Base-by-base conservation (phyloP, 1,140 invertebrate genomes). In the Protaetia brevitarsis region DNA sequence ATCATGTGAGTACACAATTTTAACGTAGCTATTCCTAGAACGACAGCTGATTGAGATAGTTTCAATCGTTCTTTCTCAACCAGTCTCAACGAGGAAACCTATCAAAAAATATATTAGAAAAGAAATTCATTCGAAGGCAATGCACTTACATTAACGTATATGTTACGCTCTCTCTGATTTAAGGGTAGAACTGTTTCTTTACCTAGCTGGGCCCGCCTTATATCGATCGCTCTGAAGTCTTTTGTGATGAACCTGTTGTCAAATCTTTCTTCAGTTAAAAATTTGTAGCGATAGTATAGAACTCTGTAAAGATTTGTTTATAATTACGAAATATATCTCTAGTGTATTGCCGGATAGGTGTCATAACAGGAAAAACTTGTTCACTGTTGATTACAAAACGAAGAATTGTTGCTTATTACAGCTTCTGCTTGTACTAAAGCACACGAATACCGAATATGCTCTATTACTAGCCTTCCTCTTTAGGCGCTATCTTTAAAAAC, bases 221-320 rank as follows among this genome's bases (percentile, higher is more conserved):
- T 70, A 74, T 95, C 90, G 16, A 93, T 85, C 7, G 87, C 80
- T 1, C 83, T 75, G 19, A 93, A 82, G 37, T 90, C 82, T 23
- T 84, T 77, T 0, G 87, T 90, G 2, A 95, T 80, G 72, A 90
- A 94, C 7, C 80, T 77, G 75, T 94, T 94, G 69, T 92, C 88
- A 71, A 85, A 94, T 10, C 83, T 80, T n/a, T 89, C 86, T 69
- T 81, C 84, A 0, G 83, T 86, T 68, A 92, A 73, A 79, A 87
- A 95, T 73, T 87, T 89, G 41, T 85, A 78, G 45, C 89, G 85
- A 73, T 94, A 95, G 63, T 84, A 80, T 31, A 88, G 78, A 0
- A 88, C 85, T 68, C 89, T 91, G 72, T 51, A 78, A 78, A 29
- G 8, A 60, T 10, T 27, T 11, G 19, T 56, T 21, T 10, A 6